Conservation (phyloP, 2,888 invertebrate genomes). For the Epinotia nisella region DNA sequence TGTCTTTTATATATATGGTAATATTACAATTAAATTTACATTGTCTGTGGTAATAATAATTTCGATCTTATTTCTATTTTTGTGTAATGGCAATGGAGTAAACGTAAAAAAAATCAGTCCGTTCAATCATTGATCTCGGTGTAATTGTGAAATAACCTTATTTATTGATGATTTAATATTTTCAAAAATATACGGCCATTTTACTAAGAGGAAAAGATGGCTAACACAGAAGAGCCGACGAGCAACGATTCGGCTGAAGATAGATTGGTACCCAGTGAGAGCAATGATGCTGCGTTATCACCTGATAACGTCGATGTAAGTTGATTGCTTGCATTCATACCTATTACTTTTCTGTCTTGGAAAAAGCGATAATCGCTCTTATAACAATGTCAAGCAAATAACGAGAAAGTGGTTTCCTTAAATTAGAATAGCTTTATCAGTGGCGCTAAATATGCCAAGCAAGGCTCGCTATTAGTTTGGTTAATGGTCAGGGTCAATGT, state of each 20-base stretch:
- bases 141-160: constrained; percentile 36
- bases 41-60: too few relatives aligned
- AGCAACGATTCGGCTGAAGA: constrained; percentile 57
- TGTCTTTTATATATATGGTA: too few relatives aligned
- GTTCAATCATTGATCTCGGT: constrained; percentile 41
- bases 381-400: neutral
- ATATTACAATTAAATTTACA: too few relatives aligned
- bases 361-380: neutral
- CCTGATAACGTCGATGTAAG: constrained; percentile 69
- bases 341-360: neutral
- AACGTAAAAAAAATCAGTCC: constrained; percentile 32
- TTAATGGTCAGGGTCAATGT: constrained; percentile 14
- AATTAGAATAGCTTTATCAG: neutral
- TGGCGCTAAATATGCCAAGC: constrained; percentile 29
- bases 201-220: constrained; percentile 49
- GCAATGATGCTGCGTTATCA: constrained; percentile 54
- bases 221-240: constrained; percentile 55
- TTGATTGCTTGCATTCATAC: constrained; percentile 38
- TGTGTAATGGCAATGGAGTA: constrained; percentile 42
- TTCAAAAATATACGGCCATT: constrained; percentile 7
- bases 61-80: constrained; percentile 33
- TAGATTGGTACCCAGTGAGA: constrained; percentile 59
- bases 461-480: constrained; percentile 17
- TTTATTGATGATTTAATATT: constrained; percentile 36
- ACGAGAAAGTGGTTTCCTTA: neutral